A percentile compares a stretch with the other conserved stretches of the same genome.
Evolutionary conservation across 2,113 vertebrate genomes (phyloP).

Genomic region (Marmota flaviventris): DNA sequence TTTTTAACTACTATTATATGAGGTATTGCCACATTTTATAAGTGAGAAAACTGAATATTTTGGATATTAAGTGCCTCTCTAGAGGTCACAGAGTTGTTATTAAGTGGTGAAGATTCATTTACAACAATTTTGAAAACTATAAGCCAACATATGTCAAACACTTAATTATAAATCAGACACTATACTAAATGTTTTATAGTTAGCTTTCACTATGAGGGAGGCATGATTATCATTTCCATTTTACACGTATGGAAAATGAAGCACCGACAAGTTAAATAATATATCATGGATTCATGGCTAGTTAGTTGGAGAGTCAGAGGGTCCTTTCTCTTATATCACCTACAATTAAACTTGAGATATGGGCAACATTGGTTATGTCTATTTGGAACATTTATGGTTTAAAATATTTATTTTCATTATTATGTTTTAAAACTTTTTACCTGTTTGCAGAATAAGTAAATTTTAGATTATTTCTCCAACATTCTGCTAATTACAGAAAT

Average conservation of each 20-base stretch:
- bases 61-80: not conserved
- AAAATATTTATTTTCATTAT: constrained; percentile 16
- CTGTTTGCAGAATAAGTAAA: not conserved
- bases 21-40: not conserved
- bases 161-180: not conserved
- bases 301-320: not conserved
- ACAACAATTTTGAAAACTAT: constrained; percentile 3
- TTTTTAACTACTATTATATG: not conserved
- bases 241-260: not conserved
- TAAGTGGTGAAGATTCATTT: constrained; percentile 43
- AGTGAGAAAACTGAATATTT: constrained; percentile 42
- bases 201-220: not conserved
- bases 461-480: constrained; percentile 4
- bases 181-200: constrained; percentile 42
- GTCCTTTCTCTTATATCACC: not conserved
- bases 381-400: constrained; percentile 6
- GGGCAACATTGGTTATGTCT: not conserved
- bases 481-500: constrained; percentile 40
- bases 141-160: not conserved
- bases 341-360: not conserved
- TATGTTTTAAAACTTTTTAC: not conserved
- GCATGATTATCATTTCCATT: constrained; percentile 27
- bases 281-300: not conserved
- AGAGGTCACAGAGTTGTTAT: not conserved
- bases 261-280: not conserved